A percentile compares a stretch with the other conserved stretches of the same genome.
Evolutionary conservation across 2,113 vertebrate genomes (phyloP).

Genomic region (Fulmarus glacialis): DNA sequence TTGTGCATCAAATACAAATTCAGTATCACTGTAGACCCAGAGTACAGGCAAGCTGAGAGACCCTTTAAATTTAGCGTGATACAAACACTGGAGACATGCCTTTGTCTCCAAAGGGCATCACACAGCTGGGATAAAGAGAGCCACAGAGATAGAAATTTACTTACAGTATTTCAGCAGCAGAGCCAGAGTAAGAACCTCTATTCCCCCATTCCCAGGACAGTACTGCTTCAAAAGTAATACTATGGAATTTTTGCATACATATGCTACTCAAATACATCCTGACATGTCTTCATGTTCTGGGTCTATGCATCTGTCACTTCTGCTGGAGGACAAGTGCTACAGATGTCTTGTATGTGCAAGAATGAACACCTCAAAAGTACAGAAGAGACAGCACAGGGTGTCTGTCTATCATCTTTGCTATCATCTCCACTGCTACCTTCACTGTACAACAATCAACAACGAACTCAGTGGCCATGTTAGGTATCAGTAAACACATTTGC

Average conservation of each 20-base stretch:
- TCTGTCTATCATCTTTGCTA: fast-evolving
- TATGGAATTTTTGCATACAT: fast-evolving
- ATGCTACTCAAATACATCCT: not conserved
- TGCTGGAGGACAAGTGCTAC: not conserved
- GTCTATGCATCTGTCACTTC: not conserved
- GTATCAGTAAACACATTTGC: fast-evolving
- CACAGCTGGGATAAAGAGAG: not conserved
- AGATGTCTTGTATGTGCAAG: not conserved
- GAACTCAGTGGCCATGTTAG: not conserved
- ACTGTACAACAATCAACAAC: not conserved
- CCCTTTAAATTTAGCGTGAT: not conserved
- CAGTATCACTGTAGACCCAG: not conserved
- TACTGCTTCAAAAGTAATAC: not conserved
- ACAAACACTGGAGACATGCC: not conserved
- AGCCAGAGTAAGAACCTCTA: not conserved
- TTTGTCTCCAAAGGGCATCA: not conserved
- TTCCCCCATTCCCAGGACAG: not conserved
- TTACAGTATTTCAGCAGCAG: not conserved
- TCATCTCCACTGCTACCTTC: not conserved
- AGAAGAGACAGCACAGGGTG: not conserved
- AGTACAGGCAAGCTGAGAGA: not conserved
- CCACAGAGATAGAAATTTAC: not conserved
- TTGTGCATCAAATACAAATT: not conserved
- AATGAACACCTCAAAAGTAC: not conserved
- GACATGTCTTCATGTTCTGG: not conserved